Percentiles rank a stretch among this genome's conserved stretches.
These are phyloP conservation scores for Heliconius himera DNA, from an alignment of 1,140 invertebrate genomes.

Conservation along the genomic window DNA sequence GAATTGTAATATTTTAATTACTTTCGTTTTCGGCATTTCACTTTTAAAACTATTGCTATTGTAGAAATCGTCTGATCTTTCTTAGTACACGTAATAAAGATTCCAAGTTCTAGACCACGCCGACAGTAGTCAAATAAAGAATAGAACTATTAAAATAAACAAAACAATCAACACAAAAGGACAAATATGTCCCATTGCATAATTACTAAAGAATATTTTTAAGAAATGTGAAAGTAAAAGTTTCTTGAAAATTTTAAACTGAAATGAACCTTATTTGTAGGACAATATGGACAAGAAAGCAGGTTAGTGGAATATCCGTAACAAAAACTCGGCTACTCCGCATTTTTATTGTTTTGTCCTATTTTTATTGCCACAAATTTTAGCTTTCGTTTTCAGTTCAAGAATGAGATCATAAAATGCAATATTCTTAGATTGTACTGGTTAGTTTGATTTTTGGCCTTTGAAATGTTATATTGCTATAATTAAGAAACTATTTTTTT, in stretches of 20 bases:
- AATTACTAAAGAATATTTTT: conserved; percentile 48
- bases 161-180: conserved; percentile 27
- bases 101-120: not conserved
- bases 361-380: conserved; percentile 50
- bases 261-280: conserved; percentile 15
- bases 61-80: not conserved
- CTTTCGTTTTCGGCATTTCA: conserved; percentile 12
- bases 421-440: not conserved
- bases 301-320: conserved; percentile 12
- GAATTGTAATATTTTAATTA: not conserved
- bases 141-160: conserved; percentile 27
- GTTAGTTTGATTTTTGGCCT: not conserved
- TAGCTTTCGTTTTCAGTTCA: conserved; percentile 43
- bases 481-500: not conserved
- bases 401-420: conserved; percentile 24
- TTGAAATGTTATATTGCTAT: not conserved
- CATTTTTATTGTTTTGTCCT: conserved; percentile 49
- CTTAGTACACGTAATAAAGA: not conserved
- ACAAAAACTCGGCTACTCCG: conserved; percentile 54
- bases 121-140: conserved; percentile 36
- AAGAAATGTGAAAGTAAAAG: conserved; percentile 62
- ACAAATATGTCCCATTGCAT: conserved; percentile 45
- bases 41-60: conserved; percentile 7
- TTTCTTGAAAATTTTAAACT: not conserved
- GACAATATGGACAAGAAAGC: not conserved